Evolutionary conservation across 37 sponge, comb jelly and placozoan species (phyloP), one percentile per base, ranked within the genome.

Genomic region (Petrosia ficiformis): DNA sequence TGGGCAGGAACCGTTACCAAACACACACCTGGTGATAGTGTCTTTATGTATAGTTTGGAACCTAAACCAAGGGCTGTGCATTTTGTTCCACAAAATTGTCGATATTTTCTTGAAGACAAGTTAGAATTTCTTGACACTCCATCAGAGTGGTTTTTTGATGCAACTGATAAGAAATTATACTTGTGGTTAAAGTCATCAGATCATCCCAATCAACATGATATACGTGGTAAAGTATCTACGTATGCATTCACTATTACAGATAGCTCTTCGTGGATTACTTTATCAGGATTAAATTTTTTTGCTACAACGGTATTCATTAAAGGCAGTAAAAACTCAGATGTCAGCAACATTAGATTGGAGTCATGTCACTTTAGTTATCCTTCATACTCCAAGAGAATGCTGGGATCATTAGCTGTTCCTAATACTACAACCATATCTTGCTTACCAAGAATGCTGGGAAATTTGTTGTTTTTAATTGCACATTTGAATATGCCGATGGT

Each of bases 141-240:
- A 31, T 59, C 70, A n/a, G 90, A 89, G 44, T 89, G 90, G 90
- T 84, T 80, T 56, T 90, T 42, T 66, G 79, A 90, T 44, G 58
- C 70, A 10, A 32, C 30, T 11, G 56, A 21, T 1, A 68, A 64
- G 59, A 69, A 44, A 22, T 70, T 85, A n/a, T 90, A 90, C 70
- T 66, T 85, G 26, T 82, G 56, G 24, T 73, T 76, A 25, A 74
- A 77, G 29, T 70, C 38, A 24, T 44, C 77, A 38, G 67, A 63
- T 0, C 16, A 57, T 68, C 69, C 91, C 29, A 32, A n/a, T 33
- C 26, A 24, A 2, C 43, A 35, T 2, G 2, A 82, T 1, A 65
- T 82, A 1, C 6, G 44, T 34, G 83, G 75, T 25, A 82, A 82
- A 73, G 68, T 74, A 29, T 36, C 41, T 39, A 74, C 75, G 28